A percentile compares a stretch with the other conserved stretches of the same genome.
Conservation (phyloP, 2,888 invertebrate species). For the Caenorhabditis wallacei region DNA sequence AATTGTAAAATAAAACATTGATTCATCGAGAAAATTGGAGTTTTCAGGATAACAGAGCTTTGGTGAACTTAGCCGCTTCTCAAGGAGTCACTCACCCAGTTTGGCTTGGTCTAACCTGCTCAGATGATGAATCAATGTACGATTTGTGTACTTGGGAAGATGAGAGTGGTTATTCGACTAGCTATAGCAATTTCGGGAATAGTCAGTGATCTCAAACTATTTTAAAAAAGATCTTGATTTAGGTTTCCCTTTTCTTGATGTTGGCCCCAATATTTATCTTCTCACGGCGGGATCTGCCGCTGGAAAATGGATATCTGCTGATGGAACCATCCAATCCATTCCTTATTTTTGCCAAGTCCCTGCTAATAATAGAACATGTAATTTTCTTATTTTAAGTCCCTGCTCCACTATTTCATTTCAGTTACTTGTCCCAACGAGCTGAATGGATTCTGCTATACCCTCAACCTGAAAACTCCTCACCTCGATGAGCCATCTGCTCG, state of each 20-base stretch:
- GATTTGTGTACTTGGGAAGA: neutral
- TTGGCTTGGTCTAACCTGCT: neutral
- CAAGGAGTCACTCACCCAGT: neutral
- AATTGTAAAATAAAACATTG: neutral
- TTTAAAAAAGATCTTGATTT: too few relatives aligned
- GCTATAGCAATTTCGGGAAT: neutral
- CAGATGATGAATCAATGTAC: neutral
- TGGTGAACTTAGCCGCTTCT: neutral
- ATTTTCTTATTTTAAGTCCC: neutral
- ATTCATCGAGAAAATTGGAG: neutral
- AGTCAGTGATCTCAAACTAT: neutral
- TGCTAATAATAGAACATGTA: neutral
- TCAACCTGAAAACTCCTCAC: neutral
- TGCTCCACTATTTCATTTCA: neutral
- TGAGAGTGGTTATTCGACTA: neutral
- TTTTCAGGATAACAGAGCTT: neutral
- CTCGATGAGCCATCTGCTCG: neutral
- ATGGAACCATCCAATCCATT: neutral
- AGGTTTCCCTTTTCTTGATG: neutral
- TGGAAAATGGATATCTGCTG: neutral
- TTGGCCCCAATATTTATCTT: neutral
- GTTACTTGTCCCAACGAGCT: neutral
- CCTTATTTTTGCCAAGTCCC: neutral
- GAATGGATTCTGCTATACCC: neutral
- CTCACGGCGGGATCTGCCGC: neutral